Conservation (phyloP, 2,797 vertebrate species). For the Urosaurus nigricauda region DNA sequence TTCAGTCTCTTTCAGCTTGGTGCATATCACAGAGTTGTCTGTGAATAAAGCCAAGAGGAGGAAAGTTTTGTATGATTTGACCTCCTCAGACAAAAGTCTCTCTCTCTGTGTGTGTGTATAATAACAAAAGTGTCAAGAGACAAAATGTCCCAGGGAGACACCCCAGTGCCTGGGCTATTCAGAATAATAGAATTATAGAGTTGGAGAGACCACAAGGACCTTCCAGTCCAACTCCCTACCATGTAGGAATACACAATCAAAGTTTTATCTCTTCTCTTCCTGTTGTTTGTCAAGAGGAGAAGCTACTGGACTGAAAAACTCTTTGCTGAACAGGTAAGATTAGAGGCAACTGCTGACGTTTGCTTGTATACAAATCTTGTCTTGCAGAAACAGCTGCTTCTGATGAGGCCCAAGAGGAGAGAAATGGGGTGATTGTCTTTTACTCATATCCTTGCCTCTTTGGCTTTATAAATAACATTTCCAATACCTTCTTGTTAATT, state of each 20-base stretch:
- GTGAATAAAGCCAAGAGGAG: too few species aligned
- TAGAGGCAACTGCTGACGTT: conserved; percentile 15
- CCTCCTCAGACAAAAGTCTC: too few species aligned
- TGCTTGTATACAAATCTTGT: neutral
- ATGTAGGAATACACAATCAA: too few species aligned
- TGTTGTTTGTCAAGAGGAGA: neutral
- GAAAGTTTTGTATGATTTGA: too few species aligned
- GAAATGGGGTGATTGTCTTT: conserved; percentile 13
- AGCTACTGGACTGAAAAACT: neutral
- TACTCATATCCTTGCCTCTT: neutral
- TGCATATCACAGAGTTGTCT: too few species aligned
- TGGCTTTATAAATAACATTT: conserved; percentile 33
- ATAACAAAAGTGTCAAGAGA: neutral
- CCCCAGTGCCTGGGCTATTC: neutral
- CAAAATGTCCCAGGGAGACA: neutral
- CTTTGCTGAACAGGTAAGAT: neutral
- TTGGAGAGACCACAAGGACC: too few species aligned
- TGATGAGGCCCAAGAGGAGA: conserved; percentile 9
- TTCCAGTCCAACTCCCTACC: too few species aligned
- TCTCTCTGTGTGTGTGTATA: too few species aligned
- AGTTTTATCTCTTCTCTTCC: neutral
- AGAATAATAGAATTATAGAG: too few species aligned
- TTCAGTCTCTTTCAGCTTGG: too few species aligned
- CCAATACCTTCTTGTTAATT: conserved; percentile 45
- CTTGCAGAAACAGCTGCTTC: neutral